These are phyloP conservation scores for Brachionus manjavacas DNA, from an alignment of 1,140 invertebrate species.

Conservation along the genomic window DNA sequence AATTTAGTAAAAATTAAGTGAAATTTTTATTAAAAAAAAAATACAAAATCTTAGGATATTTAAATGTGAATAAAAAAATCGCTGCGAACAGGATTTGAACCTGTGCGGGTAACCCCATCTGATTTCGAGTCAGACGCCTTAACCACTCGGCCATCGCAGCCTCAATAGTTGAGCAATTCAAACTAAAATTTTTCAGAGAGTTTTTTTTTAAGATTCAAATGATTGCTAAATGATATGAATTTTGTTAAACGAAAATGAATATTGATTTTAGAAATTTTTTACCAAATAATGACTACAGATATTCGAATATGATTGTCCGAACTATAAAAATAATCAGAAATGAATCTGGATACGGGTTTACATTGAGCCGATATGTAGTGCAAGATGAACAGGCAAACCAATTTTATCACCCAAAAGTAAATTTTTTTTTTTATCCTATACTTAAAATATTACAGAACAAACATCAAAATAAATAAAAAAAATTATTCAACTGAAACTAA, in stretches of 20 bases:
- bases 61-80: conserved; percentile 1
- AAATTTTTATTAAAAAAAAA: background rate
- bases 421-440: no score
- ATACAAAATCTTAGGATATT: background rate
- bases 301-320: background rate
- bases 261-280: background rate
- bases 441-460: no score
- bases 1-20: background rate
- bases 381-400: background rate
- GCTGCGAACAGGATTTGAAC: conserved; percentile 43
- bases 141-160: conserved; percentile 42
- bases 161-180: background rate
- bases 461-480: no score
- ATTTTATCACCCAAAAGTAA: conserved; percentile 34
- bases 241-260: background rate
- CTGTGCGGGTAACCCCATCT: conserved; percentile 41
- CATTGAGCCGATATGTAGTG: background rate
- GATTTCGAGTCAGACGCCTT: conserved; percentile 42
- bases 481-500: no score
- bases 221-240: background rate
- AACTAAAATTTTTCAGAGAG: background rate
- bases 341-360: conserved; percentile 38
- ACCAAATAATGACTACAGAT: background rate
- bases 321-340: conserved; percentile 5
- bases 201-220: conserved; percentile 20